Evolutionary conservation across 2,113 vertebrate species (phyloP), one percentile per base, ranked within the genome.

Genomic region (Astur gentilis): DNA sequence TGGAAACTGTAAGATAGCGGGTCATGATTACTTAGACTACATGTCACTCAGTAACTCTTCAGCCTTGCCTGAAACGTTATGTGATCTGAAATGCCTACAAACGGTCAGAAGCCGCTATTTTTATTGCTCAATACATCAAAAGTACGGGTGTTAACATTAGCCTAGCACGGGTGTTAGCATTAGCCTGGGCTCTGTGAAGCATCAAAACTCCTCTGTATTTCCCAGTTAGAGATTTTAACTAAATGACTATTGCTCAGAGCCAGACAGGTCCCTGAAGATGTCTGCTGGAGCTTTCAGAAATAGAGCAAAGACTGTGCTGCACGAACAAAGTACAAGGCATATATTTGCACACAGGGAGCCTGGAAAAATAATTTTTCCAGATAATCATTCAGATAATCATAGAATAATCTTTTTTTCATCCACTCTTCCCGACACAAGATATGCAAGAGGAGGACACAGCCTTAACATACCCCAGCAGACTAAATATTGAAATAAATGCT

Each of bases 361-460:
- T 95, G 86, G 57, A 92, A 94, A 95, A 96, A 88, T 44, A 67
- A 65, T 92, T 90, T 69, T 71, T 78, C 60, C 45, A 71, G 79
- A 89, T 71, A 95, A 80, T 80, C 31, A 44, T 50, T 57, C 31
- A 72, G 76, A 89, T 81, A 96, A 90, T 91, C 70, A 72, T 20
- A 75, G 47, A 89, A 94, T 60, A 50, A 84, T 67, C n/a, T 75
- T 75, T 96, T 92, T 94, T 87, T 67, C 50, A 85, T 57, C 44
- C 31, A 8, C 65, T 89, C 21, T 69, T 95, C 52, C 64, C 1
- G 5, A 52, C 67, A 77, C 9, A 83, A 95, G 93, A 64, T 27
- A 81, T 42, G 57, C 61, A 84, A 71, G 31, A 60, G 26, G 10
- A 86, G 22, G 65, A 52, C 77, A 54, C 38, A 90, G 64, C 72